Conservation (phyloP, 1,140 invertebrate genomes). For the Ceratosolen fusciceps region DNA sequence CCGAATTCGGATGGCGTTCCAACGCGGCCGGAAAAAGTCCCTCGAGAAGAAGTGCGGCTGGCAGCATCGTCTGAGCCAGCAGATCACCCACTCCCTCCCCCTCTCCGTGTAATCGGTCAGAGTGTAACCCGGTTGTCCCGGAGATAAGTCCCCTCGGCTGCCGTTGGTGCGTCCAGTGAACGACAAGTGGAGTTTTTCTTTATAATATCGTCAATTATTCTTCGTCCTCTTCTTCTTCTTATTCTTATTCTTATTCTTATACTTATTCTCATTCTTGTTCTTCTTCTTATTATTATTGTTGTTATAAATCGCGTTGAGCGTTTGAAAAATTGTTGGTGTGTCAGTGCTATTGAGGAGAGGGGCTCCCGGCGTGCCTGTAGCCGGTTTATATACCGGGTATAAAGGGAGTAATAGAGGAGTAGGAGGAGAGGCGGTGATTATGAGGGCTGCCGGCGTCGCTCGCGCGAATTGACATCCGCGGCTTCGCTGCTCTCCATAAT, state of each 20-base stretch:
- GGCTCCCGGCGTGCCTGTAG: too few relatives aligned
- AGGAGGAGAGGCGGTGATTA: background rate
- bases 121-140: background rate
- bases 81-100: background rate
- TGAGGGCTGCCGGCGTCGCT: conserved; percentile 1
- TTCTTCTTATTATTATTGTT: too few relatives aligned
- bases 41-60: conserved; percentile 41
- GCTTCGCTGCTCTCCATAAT: background rate
- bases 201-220: too few relatives aligned
- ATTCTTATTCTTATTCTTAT: too few relatives aligned
- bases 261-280: too few relatives aligned
- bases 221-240: too few relatives aligned
- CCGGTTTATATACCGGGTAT: too few relatives aligned
- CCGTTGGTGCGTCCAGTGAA: conserved; percentile 6
- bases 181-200: conserved; percentile 22
- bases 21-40: conserved; percentile 50
- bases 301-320: too few relatives aligned
- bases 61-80: conserved; percentile 8
- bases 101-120: background rate
- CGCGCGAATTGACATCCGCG: conserved; percentile 9
- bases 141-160: background rate
- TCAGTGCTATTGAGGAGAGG: background rate
- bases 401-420: too few relatives aligned
- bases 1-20: conserved; percentile 50
- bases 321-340: background rate